Conservation (phyloP, 2,113 vertebrate species). For the Plecturocebus donacophilus region DNA sequence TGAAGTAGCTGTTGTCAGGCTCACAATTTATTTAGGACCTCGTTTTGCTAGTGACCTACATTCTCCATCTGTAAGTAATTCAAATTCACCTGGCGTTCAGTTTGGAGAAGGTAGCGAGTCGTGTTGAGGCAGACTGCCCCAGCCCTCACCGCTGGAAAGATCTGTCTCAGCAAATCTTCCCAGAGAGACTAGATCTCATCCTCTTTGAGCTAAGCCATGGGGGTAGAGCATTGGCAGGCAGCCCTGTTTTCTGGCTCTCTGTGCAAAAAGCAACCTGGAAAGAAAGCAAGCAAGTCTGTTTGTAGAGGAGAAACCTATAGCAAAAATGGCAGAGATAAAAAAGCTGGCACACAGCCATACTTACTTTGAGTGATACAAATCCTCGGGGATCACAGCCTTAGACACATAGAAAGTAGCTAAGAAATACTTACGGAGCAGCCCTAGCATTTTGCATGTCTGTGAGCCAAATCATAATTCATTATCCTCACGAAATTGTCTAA, state of each 20-base stretch:
- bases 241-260: not conserved
- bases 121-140: not conserved
- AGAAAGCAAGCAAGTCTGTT: not conserved
- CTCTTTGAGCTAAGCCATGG: not conserved
- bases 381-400: not conserved
- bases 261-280: not conserved
- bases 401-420: not conserved
- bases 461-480: not conserved
- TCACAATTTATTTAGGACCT: not conserved
- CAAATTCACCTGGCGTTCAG: slow-evolving; percentile 20
- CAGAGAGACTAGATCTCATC: not conserved
- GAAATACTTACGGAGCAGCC: not conserved
- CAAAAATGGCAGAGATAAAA: not conserved
- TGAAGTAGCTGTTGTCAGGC: not conserved
- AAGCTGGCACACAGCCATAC: not conserved
- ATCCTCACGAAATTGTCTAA: slow-evolving; percentile 22
- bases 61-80: slow-evolving; percentile 35
- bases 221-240: not conserved
- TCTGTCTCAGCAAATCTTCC: not conserved
- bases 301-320: not conserved
- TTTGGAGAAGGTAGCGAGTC: not conserved
- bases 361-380: not conserved
- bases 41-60: not conserved
- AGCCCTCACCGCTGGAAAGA: not conserved
- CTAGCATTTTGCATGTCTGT: not conserved